Percentiles rank a stretch among this genome's conserved stretches.
phyloP scores from a whole-genome alignment of 2,888 invertebrate genomes.

The Dusona sp. region DNA sequence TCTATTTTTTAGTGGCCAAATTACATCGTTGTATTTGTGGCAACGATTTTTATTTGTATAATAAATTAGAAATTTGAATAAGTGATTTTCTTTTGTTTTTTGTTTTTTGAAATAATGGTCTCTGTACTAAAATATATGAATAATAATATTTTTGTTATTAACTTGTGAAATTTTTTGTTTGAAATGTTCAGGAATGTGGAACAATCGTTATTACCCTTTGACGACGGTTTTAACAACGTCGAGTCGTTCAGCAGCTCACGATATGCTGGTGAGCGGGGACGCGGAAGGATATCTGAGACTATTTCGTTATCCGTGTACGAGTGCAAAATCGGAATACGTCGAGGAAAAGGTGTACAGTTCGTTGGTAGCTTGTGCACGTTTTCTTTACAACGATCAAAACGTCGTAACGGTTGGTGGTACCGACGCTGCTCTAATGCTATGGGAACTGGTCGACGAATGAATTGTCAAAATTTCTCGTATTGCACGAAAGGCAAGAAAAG shows the following conservation, averaged over 20 bases:
- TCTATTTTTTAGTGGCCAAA: no score
- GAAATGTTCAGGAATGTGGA: slow-evolving; percentile 90
- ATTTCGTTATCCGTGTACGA: slow-evolving; percentile 95
- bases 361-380: slow-evolving; percentile 91
- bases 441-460: slow-evolving; percentile 94
- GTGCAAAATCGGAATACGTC: slow-evolving; percentile 94
- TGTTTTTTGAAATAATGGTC: neutral
- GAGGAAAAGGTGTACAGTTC: slow-evolving; percentile 95
- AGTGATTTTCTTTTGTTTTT: slow-evolving; percentile 1
- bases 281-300: slow-evolving; percentile 95
- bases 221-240: slow-evolving; percentile 93
- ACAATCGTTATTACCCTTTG: slow-evolving; percentile 94
- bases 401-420: slow-evolving; percentile 94
- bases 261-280: slow-evolving; percentile 93
- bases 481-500: neutral
- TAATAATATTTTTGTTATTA: neutral
- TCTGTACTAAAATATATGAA: neutral
- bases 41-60: neutral
- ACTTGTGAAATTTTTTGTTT: neutral
- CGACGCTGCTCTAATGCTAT: slow-evolving; percentile 95
- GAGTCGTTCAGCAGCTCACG: slow-evolving; percentile 93
- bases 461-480: slow-evolving; percentile 6
- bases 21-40: no score
- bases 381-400: slow-evolving; percentile 94
- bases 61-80: neutral